Evolutionary conservation across 1,140 invertebrate genomes (phyloP).

Genomic region (Drosophila biarmipes): DNA sequence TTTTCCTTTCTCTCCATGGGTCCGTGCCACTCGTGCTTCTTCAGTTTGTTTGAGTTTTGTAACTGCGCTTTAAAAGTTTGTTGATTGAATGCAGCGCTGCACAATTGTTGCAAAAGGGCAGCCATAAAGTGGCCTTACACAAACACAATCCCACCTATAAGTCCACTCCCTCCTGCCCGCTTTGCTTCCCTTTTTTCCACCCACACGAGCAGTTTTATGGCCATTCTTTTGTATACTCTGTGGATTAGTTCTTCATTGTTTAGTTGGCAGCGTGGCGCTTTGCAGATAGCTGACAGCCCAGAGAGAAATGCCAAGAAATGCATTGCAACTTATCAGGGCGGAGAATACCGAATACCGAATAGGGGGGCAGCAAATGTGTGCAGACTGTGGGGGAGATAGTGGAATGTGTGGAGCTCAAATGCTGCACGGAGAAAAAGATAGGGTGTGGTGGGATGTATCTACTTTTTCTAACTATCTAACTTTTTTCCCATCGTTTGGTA

Average conservation of each 20-base stretch:
- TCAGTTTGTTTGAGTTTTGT: slow-evolving; percentile 65
- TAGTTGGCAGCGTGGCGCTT: slow-evolving; percentile 77
- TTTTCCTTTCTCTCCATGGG: slow-evolving; percentile 9
- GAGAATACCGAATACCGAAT: slow-evolving; percentile 12
- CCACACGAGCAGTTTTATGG: slow-evolving; percentile 64
- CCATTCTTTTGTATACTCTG: slow-evolving; percentile 81
- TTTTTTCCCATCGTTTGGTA: no score
- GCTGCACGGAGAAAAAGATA: slow-evolving; percentile 16
- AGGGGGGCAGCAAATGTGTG: slow-evolving; percentile 8
- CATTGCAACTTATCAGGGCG: slow-evolving; percentile 45
- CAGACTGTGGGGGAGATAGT: slow-evolving; percentile 36
- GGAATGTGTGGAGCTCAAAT: slow-evolving; percentile 36
- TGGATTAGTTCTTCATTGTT: slow-evolving; percentile 82
- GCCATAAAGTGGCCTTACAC: slow-evolving; percentile 78
- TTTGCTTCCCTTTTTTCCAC: background rate
- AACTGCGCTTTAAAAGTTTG: slow-evolving; percentile 80
- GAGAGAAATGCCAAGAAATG: slow-evolving; percentile 57
- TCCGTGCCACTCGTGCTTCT: slow-evolving; percentile 12
- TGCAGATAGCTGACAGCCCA: slow-evolving; percentile 63
- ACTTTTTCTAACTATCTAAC: no score
- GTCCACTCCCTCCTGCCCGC: slow-evolving; percentile 7
- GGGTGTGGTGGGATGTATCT: no score
- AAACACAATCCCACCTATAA: slow-evolving; percentile 29
- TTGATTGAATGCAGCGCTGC: slow-evolving; percentile 80
- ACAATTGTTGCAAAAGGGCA: slow-evolving; percentile 81